phyloP scores from a whole-genome alignment of 2,113 vertebrate species.

The Prunella fulvescens region DNA sequence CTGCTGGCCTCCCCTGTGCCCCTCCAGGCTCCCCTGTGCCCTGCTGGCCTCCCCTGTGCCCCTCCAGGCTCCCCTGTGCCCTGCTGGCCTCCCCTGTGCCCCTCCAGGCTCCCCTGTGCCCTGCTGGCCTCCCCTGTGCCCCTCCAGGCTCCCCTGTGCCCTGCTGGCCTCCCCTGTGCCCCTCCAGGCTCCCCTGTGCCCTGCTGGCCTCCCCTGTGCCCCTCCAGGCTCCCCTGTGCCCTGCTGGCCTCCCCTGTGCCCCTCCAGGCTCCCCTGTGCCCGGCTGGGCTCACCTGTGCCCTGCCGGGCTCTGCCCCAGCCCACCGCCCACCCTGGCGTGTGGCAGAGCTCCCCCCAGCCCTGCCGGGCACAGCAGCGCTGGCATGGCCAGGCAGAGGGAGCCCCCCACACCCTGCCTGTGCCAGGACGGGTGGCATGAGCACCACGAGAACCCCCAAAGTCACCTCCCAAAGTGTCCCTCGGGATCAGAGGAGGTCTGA shows the following conservation, averaged over 20 bases:
- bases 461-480: background rate
- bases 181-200: rapidly evolving
- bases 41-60: rapidly evolving
- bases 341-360: background rate
- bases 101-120: rapidly evolving
- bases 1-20: rapidly evolving
- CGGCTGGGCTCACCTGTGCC: rapidly evolving
- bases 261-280: too few species aligned
- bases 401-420: rapidly evolving
- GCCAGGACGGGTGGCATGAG: background rate
- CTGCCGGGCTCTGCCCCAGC: background rate
- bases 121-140: rapidly evolving
- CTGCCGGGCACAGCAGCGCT: background rate
- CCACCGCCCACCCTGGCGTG: rapidly evolving
- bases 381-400: background rate
- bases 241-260: too few species aligned
- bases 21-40: rapidly evolving
- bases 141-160: background rate
- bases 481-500: background rate
- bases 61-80: background rate
- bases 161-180: rapidly evolving
- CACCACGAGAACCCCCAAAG: background rate
- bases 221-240: background rate
- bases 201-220: rapidly evolving
- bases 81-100: rapidly evolving